Evolutionary conservation across 2,113 vertebrate species (phyloP).

Genomic region (Calyptomena viridis): DNA sequence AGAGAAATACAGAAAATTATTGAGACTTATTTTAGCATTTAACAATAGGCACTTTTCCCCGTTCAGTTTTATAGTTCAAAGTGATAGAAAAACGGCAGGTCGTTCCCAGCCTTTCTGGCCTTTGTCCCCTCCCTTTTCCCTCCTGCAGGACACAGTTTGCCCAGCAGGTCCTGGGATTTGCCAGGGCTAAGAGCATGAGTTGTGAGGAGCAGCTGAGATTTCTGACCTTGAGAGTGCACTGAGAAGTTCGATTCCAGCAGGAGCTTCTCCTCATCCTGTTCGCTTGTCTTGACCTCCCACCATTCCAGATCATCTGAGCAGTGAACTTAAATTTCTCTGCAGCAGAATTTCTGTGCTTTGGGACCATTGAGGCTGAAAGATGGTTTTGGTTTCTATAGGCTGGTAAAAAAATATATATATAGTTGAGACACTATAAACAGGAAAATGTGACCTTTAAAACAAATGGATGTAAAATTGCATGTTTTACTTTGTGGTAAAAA

Average conservation of each 20-base stretch:
- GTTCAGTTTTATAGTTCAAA: background rate
- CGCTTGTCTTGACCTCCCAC: background rate
- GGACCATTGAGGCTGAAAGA: background rate
- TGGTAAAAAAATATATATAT: background rate
- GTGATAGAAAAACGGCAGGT: background rate
- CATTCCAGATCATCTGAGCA: background rate
- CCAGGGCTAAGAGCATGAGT: background rate
- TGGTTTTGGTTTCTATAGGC: background rate
- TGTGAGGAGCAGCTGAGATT: background rate
- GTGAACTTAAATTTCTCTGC: background rate
- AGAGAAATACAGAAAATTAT: conserved; percentile 38
- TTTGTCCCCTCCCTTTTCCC: background rate
- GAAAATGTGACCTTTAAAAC: background rate
- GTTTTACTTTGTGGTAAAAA: background rate
- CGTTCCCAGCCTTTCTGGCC: background rate
- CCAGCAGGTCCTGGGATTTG: background rate
- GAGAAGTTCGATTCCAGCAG: background rate
- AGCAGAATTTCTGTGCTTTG: background rate
- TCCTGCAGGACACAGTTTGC: background rate
- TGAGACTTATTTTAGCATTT: background rate
- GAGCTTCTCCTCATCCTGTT: rapidly evolving
- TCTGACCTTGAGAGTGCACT: background rate
- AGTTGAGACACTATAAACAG: background rate
- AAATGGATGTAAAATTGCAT: background rate
- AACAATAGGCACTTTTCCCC: background rate